Conservation (phyloP, 2,888 invertebrate species). For the Achlya flavicornis region DNA sequence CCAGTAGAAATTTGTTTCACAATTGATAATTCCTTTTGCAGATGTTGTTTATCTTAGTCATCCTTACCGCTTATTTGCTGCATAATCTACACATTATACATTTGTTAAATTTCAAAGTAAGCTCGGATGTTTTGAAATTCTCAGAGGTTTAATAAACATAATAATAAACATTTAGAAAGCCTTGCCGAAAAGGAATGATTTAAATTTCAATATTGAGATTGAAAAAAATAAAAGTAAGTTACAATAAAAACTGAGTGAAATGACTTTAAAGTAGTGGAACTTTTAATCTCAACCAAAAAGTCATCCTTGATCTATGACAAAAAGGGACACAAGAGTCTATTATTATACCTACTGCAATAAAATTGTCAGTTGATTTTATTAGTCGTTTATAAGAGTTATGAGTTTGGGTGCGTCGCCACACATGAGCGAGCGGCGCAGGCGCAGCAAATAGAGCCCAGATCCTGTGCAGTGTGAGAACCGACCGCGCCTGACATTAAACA, state of each 20-base stretch:
- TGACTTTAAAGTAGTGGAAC: neutral
- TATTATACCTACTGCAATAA: neutral
- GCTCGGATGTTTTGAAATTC: neutral
- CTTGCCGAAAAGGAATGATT: too few species aligned
- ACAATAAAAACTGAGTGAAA: neutral
- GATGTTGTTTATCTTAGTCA: neutral
- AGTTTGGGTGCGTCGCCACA: slow-evolving; percentile 66
- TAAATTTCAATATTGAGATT: too few species aligned
- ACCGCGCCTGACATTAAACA: slow-evolving; percentile 58
- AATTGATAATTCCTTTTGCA: slow-evolving; percentile 8
- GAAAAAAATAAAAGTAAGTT: too few species aligned
- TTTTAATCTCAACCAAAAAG: neutral
- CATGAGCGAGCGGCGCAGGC: slow-evolving; percentile 61
- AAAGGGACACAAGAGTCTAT: neutral
- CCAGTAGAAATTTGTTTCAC: slow-evolving; percentile 6
- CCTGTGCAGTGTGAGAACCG: slow-evolving; percentile 73
- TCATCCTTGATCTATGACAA: neutral
- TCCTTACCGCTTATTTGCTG: neutral
- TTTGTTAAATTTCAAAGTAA: neutral
- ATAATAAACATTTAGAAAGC: too few species aligned
- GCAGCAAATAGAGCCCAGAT: slow-evolving; percentile 81
- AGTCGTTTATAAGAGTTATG: slow-evolving; percentile 45
- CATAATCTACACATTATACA: neutral
- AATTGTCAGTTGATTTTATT: slow-evolving; percentile 19
- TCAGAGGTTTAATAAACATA: neutral